Conservation (phyloP, 2,113 vertebrate genomes). For the Macquaria australasica region DNA sequence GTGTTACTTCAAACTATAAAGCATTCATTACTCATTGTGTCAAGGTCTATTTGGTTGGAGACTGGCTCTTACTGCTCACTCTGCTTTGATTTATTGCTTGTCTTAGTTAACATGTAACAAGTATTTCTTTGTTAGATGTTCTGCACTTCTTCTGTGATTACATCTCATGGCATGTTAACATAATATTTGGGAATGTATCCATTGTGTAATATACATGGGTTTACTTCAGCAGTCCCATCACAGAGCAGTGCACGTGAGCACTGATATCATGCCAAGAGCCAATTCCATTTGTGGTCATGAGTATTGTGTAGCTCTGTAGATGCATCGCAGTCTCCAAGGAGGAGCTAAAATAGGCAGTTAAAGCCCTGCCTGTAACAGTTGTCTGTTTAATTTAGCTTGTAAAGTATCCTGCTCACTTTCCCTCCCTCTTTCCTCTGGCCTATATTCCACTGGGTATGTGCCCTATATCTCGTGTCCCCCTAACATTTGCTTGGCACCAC, state of each 20-base stretch:
- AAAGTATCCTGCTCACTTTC: constrained; percentile 63
- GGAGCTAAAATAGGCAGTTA: constrained; percentile 72
- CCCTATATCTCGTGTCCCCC: constrained; percentile 65
- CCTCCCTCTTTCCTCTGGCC: constrained; percentile 61
- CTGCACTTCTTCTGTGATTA: constrained; percentile 30
- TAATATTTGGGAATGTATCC: constrained; percentile 25
- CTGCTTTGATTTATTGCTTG: constrained; percentile 48
- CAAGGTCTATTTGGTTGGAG: constrained; percentile 17
- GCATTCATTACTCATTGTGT: constrained; percentile 38
- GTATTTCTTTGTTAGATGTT: constrained; percentile 40
- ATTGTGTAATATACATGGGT: constrained; percentile 39
- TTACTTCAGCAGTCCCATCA: constrained; percentile 32
- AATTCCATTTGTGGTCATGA: constrained; percentile 74
- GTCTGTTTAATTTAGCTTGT: constrained; percentile 81
- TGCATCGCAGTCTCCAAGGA: constrained; percentile 67
- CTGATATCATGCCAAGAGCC: constrained; percentile 68
- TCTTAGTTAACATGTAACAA: constrained; percentile 39
- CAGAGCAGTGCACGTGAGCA: constrained; percentile 51
- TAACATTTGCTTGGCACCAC: constrained; percentile 67
- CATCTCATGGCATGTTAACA: constrained; percentile 55
- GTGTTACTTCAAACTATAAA: constrained; percentile 24
- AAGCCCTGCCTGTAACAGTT: constrained; percentile 76
- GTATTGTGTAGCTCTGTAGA: constrained; percentile 57
- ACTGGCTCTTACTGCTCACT: constrained; percentile 25
- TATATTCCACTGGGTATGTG: constrained; percentile 63